These are phyloP conservation scores for Gymnothorax javanicus DNA, from an alignment of 2,797 vertebrate species.

Conservation along the genomic window DNA sequence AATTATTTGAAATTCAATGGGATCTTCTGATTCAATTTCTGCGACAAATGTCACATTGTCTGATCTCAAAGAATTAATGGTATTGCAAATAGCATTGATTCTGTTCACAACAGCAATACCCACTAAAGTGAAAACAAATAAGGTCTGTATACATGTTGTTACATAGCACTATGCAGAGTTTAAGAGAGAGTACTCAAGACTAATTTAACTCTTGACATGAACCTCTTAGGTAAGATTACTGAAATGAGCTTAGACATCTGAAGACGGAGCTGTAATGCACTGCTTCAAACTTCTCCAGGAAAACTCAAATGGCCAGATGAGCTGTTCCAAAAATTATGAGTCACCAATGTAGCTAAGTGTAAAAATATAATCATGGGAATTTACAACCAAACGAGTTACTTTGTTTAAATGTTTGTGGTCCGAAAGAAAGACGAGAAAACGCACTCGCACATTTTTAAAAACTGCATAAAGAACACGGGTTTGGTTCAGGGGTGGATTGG, in stretches of 20 bases:
- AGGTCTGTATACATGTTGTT: neutral
- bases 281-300: neutral
- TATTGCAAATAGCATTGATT: neutral
- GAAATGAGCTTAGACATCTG: neutral
- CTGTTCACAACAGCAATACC: neutral
- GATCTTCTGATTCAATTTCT: neutral
- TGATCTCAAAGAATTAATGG: neutral
- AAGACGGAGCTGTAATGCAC: neutral
- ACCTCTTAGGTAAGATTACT: neutral
- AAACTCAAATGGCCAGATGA: neutral
- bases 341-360: neutral
- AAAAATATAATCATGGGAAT: neutral
- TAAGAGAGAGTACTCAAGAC: neutral
- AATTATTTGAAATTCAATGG: neutral
- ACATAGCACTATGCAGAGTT: neutral
- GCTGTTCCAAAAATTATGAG: neutral
- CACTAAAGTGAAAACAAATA: neutral
- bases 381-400: no score
- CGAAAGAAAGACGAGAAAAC: no score
- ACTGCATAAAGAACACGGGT: no score
- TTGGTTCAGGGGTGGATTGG: no score
- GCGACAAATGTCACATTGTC: neutral
- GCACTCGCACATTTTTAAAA: no score
- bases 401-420: no score
- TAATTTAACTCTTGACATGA: neutral